phyloP scores from a whole-genome alignment of 92 coral and sea anemone genomes.

The Actinostola sp. region DNA sequence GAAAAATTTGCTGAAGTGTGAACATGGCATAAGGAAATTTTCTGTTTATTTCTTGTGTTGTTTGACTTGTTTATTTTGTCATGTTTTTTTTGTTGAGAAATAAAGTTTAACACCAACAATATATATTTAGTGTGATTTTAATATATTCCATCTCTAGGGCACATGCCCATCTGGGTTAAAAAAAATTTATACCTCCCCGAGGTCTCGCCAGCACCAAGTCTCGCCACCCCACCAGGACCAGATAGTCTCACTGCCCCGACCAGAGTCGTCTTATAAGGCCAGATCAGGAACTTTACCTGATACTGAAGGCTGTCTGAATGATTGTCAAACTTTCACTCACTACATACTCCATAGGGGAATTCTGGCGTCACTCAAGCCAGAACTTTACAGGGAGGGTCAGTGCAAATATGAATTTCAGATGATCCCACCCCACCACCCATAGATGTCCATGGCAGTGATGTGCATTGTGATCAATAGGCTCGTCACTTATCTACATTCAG shows the following conservation, averaged over 20 bases:
- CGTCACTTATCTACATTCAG: slow-evolving; percentile 10
- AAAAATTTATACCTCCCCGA: too few relatives aligned
- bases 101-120: too few relatives aligned
- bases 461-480: slow-evolving; percentile 19
- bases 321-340: slow-evolving; percentile 20
- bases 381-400: slow-evolving; percentile 16
- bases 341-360: slow-evolving; percentile 28
- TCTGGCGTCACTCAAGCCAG: slow-evolving; percentile 17
- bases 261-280: slow-evolving; percentile 10
- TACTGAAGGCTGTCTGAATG: slow-evolving; percentile 8
- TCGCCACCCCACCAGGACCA: too few relatives aligned
- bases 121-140: too few relatives aligned
- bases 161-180: too few relatives aligned
- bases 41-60: too few relatives aligned
- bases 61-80: too few relatives aligned
- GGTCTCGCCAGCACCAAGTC: too few relatives aligned
- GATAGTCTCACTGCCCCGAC: slow-evolving; percentile 15
- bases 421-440: slow-evolving; percentile 26
- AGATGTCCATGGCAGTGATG: slow-evolving; percentile 24
- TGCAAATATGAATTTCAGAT: slow-evolving; percentile 12
- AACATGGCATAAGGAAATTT: too few relatives aligned
- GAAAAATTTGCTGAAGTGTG: too few relatives aligned
- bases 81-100: too few relatives aligned
- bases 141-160: too few relatives aligned
- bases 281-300: slow-evolving; percentile 21